phyloP scores from a whole-genome alignment of 2,113 vertebrate species.

The Sylvia atricapilla region DNA sequence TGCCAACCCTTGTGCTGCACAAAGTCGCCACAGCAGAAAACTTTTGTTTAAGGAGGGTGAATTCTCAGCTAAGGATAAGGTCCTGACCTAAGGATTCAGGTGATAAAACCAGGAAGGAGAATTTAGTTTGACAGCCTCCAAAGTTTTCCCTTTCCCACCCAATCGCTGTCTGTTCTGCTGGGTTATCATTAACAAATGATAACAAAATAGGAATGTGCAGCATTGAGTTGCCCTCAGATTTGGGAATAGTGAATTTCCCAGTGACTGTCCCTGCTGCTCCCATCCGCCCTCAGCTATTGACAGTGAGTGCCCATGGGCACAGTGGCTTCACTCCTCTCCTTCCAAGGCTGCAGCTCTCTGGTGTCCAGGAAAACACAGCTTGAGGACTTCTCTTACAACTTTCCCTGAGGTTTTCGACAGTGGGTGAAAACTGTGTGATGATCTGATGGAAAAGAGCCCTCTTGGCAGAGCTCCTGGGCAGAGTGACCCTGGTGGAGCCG shows the following conservation, averaged over 20 bases:
- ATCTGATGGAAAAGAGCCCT: background rate
- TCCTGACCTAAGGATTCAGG: background rate
- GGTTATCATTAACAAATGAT: background rate
- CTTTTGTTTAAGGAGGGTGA: background rate
- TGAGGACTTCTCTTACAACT: background rate
- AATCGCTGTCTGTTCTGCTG: background rate
- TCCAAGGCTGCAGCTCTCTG: background rate
- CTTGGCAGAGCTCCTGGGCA: conserved; percentile 6
- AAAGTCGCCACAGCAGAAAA: background rate
- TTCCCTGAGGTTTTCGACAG: background rate
- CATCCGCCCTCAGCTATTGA: background rate
- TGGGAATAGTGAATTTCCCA: background rate
- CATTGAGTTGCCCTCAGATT: background rate
- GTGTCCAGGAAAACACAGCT: background rate
- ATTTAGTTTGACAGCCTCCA: background rate
- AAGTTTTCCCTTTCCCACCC: background rate
- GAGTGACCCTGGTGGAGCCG: background rate
- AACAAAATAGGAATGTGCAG: background rate
- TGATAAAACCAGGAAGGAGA: background rate
- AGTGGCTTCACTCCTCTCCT: background rate
- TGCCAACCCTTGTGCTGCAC: background rate
- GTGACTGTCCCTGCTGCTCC: background rate
- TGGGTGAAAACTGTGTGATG: background rate
- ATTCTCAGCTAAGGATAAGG: background rate
- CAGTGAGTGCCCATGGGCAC: background rate